Conservation (phyloP, 2,797 vertebrate species). For the Steatocranus sp. region DNA sequence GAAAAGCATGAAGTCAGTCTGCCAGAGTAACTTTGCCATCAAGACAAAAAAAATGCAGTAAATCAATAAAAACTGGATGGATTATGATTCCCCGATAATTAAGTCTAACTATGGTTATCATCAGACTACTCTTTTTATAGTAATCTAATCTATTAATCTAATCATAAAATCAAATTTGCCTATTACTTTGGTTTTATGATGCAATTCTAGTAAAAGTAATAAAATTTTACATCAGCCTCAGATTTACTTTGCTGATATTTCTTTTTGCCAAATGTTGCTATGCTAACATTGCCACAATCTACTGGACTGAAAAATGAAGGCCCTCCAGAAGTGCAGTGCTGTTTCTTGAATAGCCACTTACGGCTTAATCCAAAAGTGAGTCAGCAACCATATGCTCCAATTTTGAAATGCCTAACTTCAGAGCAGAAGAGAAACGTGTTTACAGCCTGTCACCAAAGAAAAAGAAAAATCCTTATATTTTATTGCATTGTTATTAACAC, state of each 20-base stretch:
- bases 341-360: background rate
- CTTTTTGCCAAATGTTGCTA: background rate
- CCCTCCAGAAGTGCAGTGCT: background rate
- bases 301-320: background rate
- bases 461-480: background rate
- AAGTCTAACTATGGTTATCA: background rate
- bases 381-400: background rate
- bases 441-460: background rate
- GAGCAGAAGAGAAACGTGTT: background rate
- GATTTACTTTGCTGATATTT: background rate
- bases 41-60: background rate
- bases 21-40: background rate
- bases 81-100: background rate
- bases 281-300: background rate
- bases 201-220: background rate
- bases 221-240: background rate
- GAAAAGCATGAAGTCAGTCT: background rate
- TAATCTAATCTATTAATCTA: background rate
- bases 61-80: background rate
- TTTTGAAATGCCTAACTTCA: background rate
- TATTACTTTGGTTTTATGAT: background rate
- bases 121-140: background rate
- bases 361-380: background rate
- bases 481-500: background rate
- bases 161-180: accelerated